These are phyloP conservation scores for Bombus sibiricus DNA, from an alignment of 1,140 invertebrate genomes.

Conservation along the genomic window DNA sequence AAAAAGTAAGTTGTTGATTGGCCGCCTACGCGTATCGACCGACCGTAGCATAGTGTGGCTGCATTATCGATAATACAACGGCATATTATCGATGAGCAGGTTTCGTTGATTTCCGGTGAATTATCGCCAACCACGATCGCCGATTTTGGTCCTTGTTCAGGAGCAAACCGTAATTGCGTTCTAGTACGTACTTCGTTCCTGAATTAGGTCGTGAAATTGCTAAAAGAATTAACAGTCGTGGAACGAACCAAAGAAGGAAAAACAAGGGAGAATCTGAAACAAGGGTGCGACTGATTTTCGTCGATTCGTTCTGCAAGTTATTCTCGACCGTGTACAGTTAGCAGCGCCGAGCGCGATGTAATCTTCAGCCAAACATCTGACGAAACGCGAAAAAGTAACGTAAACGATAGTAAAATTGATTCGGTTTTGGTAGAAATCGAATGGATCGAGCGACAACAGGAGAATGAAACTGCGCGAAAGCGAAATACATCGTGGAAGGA, in stretches of 20 bases:
- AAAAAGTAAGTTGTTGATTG: conserved; percentile 67
- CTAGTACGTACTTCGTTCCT: not conserved
- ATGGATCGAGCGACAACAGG: not conserved
- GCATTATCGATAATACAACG: conserved; percentile 42
- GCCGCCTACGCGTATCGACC: conserved; percentile 49
- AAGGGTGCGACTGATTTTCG: not conserved
- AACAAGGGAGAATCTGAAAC: not conserved
- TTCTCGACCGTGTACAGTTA: too few relatives aligned
- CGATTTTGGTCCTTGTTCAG: not conserved
- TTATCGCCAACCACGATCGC: conserved; percentile 42
- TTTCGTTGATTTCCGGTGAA: conserved; percentile 42
- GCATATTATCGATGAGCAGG: conserved; percentile 44
- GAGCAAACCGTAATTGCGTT: conserved; percentile 17
- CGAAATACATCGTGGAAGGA: not conserved
- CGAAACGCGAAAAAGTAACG: not conserved
- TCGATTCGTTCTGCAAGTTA: not conserved
- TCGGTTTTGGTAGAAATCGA: not conserved
- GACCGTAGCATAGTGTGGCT: not conserved
- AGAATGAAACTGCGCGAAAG: not conserved
- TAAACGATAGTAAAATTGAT: not conserved
- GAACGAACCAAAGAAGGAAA: not conserved
- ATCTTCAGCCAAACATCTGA: not conserved
- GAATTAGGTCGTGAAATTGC: conserved; percentile 2
- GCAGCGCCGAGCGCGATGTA: not conserved
- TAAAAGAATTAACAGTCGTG: not conserved